Evolutionary conservation across 2,113 vertebrate genomes (phyloP).

Genomic region (Pristiophorus japonicus): DNA sequence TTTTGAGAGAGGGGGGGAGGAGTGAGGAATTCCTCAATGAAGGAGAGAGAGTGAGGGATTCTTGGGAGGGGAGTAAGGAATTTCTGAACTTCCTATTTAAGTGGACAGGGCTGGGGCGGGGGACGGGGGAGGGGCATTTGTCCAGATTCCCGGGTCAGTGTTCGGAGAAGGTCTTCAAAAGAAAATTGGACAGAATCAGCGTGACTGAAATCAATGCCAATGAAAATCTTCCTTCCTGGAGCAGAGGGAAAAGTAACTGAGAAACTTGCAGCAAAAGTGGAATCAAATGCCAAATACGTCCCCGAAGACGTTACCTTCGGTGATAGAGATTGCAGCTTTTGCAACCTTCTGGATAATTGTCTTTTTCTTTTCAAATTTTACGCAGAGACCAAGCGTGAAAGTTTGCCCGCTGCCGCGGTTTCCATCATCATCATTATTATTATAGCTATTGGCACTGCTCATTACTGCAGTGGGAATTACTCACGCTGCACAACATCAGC

Average conservation of each 20-base stretch:
- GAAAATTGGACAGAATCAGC: too few relatives aligned
- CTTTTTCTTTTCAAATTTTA: neutral
- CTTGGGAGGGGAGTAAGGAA: neutral
- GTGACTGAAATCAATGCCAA: neutral
- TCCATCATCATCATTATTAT: neutral
- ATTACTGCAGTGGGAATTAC: constrained; percentile 4
- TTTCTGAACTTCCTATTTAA: neutral
- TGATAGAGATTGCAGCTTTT: neutral
- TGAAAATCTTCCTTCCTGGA: neutral
- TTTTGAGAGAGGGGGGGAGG: neutral
- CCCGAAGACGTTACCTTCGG: neutral
- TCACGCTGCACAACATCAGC: neutral
- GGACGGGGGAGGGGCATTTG: too few relatives aligned
- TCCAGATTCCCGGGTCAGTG: neutral
- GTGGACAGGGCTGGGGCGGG: neutral
- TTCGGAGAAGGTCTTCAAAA: neutral
- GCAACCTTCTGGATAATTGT: neutral
- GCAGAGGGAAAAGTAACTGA: neutral
- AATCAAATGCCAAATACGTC: neutral
- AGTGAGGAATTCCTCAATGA: neutral
- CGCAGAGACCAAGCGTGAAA: neutral
- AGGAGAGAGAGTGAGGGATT: too few relatives aligned
- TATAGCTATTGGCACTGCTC: neutral
- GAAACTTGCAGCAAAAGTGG: neutral
- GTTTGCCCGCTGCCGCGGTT: neutral